Evolutionary conservation across 2,888 invertebrate genomes (phyloP), one percentile per base, ranked within the genome.

Genomic region (Acrocera orbiculus): DNA sequence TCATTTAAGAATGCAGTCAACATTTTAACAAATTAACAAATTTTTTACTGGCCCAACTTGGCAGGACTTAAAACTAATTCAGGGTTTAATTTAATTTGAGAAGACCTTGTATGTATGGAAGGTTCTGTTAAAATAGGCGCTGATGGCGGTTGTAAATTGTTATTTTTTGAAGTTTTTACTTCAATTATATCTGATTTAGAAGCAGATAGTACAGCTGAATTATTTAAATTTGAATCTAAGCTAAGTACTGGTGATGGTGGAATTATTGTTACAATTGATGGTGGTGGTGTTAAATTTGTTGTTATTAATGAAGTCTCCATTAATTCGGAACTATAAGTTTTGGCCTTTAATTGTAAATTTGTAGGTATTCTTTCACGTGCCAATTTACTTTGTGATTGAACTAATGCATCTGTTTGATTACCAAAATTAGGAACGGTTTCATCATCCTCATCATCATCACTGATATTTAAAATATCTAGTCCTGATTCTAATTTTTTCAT

Each of bases 51-150:
- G 30, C 61, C 60, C 40, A 61, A 54, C 44, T 60, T 61, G 20
- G 61, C 54, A 31, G 61, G 61, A 47, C 60, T 61, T 42, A 61
- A 50, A 42, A 61, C 53, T 41, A 61, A 43, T 45, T 61, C 61
- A 33, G 58, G 53, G 46, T 60, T 15, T 40, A 39, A 8, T 10
- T 5, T n/a, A n/a, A 9, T 14, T 16, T 29, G 19, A 11, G 28
- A 19, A 15, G 19, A 45, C 42, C 43, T 40, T 38, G 39, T 39
- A 37, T 45, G 24, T 32, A 16, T 47, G 8, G 27, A 20, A 27
- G 32, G 19, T 23, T 42, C 32, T 36, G 43, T 33, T 32, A 45
- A 29, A 30, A 44, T 34, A 16, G 47, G 42, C 27, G 53, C 48
- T 40, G 51, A 45, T 5, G 51, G 49, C 38, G 53, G 37, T n/a